Conservation (phyloP, 2,888 invertebrate species). For the Schizaphis graminum region DNA sequence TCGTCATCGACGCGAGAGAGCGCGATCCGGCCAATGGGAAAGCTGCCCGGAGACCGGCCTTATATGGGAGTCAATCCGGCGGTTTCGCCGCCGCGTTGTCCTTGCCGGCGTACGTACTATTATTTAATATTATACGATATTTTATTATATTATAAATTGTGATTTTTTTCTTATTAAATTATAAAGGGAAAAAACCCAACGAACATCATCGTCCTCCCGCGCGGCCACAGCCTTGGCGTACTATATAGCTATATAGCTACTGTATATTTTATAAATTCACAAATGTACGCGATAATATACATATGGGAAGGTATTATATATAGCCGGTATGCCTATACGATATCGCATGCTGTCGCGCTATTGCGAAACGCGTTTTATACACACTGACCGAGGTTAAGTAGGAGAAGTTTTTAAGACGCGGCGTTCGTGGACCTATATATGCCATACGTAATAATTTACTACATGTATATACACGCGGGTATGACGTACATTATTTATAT, state of each 20-base stretch:
- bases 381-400: not conserved
- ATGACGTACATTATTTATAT: not conserved
- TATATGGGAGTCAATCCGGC: slow-evolving; percentile 58
- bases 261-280: not conserved
- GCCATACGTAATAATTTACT: not conserved
- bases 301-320: not conserved
- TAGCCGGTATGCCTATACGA: no score
- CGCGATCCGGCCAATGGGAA: slow-evolving; percentile 54
- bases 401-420: not conserved
- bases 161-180: not conserved
- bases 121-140: slow-evolving; percentile 11
- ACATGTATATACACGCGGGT: not conserved
- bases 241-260: not conserved
- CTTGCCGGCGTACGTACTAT: slow-evolving; percentile 17
- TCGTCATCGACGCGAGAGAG: not conserved
- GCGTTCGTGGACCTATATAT: not conserved
- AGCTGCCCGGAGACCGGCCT: slow-evolving; percentile 47
- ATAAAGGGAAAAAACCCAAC: slow-evolving; percentile 24
- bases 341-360: not conserved
- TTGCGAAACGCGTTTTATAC: not conserved
- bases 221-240: not conserved
- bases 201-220: not conserved
- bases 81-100: slow-evolving; percentile 40
- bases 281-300: not conserved
- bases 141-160: not conserved